Conservation (phyloP, 2,113 vertebrate genomes). For the Fregata magnificens region DNA sequence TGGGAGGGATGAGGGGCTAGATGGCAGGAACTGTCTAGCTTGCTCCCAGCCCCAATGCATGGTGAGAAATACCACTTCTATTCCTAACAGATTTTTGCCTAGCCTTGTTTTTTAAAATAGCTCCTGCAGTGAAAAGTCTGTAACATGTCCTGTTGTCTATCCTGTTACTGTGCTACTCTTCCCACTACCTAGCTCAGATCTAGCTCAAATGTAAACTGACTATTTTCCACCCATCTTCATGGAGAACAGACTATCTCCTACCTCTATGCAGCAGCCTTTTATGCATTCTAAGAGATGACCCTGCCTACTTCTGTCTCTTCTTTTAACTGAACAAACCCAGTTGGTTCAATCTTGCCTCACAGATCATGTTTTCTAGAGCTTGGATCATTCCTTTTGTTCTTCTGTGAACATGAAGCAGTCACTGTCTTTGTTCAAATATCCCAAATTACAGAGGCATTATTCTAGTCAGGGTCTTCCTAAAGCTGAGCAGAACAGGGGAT, state of each 20-base stretch:
- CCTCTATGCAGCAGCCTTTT: not conserved
- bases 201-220: not conserved
- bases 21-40: not conserved
- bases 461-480: not conserved
- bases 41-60: rapidly evolving
- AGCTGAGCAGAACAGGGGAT: not conserved
- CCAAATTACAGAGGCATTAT: not conserved
- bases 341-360: not conserved
- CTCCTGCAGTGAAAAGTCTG: not conserved
- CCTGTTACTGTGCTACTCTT: not conserved
- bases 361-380: not conserved
- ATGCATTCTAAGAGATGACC: not conserved
- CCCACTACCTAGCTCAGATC: not conserved
- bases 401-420: not conserved
- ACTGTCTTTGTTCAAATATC: not conserved
- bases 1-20: not conserved
- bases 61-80: not conserved
- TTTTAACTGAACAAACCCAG: not conserved
- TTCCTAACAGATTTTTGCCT: not conserved
- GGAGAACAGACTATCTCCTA: not conserved
- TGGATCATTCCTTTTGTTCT: not conserved
- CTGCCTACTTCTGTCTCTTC: not conserved
- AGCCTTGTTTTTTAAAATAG: not conserved
- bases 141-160: not conserved
- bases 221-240: not conserved